A percentile compares a stretch with the other conserved stretches of the same genome.
phyloP scores from a whole-genome alignment of 2,888 invertebrate genomes.

The Thecophora atra region DNA sequence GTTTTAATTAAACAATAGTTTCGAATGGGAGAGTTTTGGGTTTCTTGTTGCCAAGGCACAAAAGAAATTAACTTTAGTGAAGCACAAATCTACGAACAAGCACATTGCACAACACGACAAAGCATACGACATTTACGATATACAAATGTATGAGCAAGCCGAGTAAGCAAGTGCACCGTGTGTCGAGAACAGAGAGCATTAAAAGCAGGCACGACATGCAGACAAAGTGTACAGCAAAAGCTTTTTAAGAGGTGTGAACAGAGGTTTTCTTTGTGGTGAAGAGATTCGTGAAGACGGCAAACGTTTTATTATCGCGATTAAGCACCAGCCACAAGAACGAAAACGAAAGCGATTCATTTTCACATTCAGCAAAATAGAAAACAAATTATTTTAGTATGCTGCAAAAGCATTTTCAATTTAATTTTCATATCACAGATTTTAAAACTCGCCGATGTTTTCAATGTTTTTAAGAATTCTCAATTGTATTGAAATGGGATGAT shows the following conservation, averaged over 20 bases:
- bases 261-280: conserved; percentile 28
- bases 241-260: conserved; percentile 24
- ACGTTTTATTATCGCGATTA: no score
- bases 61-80: conserved; percentile 32
- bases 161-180: not conserved
- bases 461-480: no score
- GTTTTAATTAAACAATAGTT: conserved; percentile 16
- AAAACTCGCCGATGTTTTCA: no score
- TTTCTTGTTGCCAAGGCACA: not conserved
- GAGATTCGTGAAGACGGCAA: not conserved
- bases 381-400: no score
- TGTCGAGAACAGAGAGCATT: conserved; percentile 36
- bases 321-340: no score
- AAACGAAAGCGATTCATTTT: no score
- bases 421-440: no score
- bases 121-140: conserved; percentile 39
- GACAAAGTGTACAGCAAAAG: conserved; percentile 4
- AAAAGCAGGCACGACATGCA: conserved; percentile 20
- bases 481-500: no score
- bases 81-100: conserved; percentile 41
- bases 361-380: no score
- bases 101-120: conserved; percentile 47
- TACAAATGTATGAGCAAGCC: conserved; percentile 33
- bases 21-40: not conserved
- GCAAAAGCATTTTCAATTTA: no score